Conservation (phyloP, 2,113 vertebrate genomes). For the Indri indri region DNA sequence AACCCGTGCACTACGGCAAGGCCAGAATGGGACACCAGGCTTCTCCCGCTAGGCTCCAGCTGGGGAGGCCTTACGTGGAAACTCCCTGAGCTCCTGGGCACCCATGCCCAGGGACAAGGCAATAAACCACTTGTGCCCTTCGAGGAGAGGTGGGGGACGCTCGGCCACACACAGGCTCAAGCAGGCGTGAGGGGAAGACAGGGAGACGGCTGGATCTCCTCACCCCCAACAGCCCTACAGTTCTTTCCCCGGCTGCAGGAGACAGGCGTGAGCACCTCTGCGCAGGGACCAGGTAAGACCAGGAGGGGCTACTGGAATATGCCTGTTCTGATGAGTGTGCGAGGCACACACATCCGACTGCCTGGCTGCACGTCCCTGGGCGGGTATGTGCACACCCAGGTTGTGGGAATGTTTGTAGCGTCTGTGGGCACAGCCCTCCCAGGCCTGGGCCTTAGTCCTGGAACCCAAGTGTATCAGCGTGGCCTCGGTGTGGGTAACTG, state of each 20-base stretch:
- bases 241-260: background rate
- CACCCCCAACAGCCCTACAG: background rate
- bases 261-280: background rate
- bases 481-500: background rate
- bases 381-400: rapidly evolving
- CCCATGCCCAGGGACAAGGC: background rate
- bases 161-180: background rate
- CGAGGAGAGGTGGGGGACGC: too few species aligned
- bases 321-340: rapidly evolving
- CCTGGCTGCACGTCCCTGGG: background rate
- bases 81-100: background rate
- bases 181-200: background rate
- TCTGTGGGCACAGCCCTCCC: background rate
- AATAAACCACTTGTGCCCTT: too few species aligned
- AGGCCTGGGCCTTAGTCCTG: background rate
- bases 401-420: rapidly evolving
- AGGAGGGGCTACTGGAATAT: background rate
- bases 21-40: rapidly evolving
- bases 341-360: background rate
- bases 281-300: background rate
- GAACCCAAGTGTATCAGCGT: background rate
- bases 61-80: background rate
- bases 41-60: background rate
- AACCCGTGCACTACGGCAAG: rapidly evolving
- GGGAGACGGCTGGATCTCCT: background rate